A percentile compares a stretch with the other conserved stretches of the same genome.
These are phyloP conservation scores for Augiades crinisus DNA, from an alignment of 2,888 invertebrate genomes.

Conservation along the genomic window DNA sequence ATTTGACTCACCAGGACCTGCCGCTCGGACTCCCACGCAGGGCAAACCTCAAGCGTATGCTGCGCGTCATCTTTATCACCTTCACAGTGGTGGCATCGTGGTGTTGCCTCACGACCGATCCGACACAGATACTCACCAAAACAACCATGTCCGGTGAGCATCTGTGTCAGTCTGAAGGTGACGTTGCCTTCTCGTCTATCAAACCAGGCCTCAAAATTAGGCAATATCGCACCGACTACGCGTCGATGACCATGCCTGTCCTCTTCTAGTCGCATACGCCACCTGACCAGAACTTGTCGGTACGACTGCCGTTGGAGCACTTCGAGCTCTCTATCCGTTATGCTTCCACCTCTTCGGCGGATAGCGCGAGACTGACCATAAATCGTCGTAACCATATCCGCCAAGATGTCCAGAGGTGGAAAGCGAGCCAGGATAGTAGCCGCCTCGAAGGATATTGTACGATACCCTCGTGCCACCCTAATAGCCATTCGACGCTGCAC, in stretches of 20 bases:
- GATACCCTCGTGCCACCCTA: background rate
- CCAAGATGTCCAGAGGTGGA: conserved; percentile 16
- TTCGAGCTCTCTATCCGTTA: background rate
- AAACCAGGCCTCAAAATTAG: conserved; percentile 3
- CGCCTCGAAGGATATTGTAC: conserved; percentile 10
- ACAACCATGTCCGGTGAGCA: conserved; percentile 34
- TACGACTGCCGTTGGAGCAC: background rate
- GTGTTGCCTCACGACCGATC: too few species aligned
- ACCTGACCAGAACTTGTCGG: background rate
- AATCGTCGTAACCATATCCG: background rate
- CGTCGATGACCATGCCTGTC: background rate
- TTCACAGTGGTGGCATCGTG: too few species aligned
- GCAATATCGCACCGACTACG: background rate
- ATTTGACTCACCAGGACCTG: background rate
- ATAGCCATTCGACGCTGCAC: background rate
- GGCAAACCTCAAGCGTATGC: too few species aligned
- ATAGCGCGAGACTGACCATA: background rate
- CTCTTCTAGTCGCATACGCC: background rate
- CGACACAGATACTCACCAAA: too few species aligned
- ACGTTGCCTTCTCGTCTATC: background rate
- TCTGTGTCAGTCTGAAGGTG: conserved; percentile 26
- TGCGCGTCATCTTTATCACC: too few species aligned
- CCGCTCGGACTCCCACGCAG: background rate
- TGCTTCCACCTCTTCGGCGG: conserved; percentile 1
- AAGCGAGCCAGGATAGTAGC: conserved; percentile 11